Evolutionary conservation across 2,113 vertebrate species (phyloP), one percentile per base, ranked within the genome.

Genomic region (Mus spicilegus): DNA sequence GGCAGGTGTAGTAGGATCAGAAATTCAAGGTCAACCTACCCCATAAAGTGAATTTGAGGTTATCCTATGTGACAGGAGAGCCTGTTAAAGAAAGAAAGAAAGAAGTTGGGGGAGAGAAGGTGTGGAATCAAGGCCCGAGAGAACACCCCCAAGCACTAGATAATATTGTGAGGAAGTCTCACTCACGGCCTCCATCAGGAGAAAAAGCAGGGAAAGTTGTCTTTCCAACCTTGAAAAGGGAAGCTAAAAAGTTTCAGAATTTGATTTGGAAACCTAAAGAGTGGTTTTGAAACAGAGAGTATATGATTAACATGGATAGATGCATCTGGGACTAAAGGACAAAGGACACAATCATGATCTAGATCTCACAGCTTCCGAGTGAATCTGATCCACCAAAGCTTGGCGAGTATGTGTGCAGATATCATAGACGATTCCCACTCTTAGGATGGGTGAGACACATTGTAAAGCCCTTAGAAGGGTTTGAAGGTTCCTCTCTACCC

Each of bases 261-360:
- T 93, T 67, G 19, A 54, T 92, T 86, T 67, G 65, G 84, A 88
- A 85, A 89, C 63, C 82, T 17, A n/a, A 81, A 95, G 39, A 4
- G 12, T 19, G 49, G 11, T 39, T 70, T 51, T 82, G 49, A 3
- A 76, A 3, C 30, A 61, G 10, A 87, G 10, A 12, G 46, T 39
- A 16, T 2, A 67, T 63, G 26, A 39, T 3, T 49, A 17, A 63
- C 56, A 20, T 28, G 17, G 46, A 75, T 24, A 7, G 70, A 46
- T 24, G 1, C 13, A 30, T 78, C 76, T 76, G 20, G 36, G 87
- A 69, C 33, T n/a, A 69, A 17, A 2, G 67, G n/a, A 65, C 67
- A 67, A 46, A 67, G 39, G 61, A 33, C 16, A 67, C 10, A n/a
- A n/a, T 20, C 30, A 17, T 54, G 24, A 70, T 5, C 76, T 88